Evolutionary conservation across 2,888 invertebrate species (phyloP).

Genomic region (Oeneis ivallda): DNA sequence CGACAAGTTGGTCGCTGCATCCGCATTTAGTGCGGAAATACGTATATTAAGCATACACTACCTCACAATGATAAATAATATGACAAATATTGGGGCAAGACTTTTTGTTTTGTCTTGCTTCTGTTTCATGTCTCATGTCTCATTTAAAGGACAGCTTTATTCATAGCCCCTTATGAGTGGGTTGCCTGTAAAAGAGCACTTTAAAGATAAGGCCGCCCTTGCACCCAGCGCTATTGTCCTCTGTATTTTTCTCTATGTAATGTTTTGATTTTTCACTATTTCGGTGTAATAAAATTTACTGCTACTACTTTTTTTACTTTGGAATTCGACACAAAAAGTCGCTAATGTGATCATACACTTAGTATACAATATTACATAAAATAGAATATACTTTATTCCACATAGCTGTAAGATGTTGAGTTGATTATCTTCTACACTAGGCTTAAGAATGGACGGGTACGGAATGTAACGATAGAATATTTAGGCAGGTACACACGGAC

Average conservation of each 20-base stretch:
- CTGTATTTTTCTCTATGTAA: too few relatives aligned
- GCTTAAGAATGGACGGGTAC: conserved; percentile 67
- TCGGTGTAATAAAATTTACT: too few relatives aligned
- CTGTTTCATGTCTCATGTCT: too few relatives aligned
- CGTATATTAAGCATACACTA: too few relatives aligned
- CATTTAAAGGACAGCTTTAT: neutral
- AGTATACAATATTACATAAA: conserved; percentile 50
- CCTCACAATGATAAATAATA: too few relatives aligned
- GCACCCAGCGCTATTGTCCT: too few relatives aligned
- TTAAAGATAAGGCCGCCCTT: too few relatives aligned
- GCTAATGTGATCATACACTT: conserved; percentile 41
- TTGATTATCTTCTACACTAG: conserved; percentile 54
- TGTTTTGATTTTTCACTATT: too few relatives aligned
- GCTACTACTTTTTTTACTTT: too few relatives aligned
- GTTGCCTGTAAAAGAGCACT: too few relatives aligned
- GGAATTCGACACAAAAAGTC: neutral
- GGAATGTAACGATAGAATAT: conserved; percentile 50
- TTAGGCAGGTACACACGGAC: conserved; percentile 7
- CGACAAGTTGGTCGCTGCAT: neutral
- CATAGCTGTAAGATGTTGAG: conserved; percentile 70
- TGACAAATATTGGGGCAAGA: too few relatives aligned
- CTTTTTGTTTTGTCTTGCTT: too few relatives aligned
- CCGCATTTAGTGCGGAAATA: neutral
- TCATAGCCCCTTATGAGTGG: neutral
- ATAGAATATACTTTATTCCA: conserved; percentile 64